phyloP scores from a whole-genome alignment of 2,113 vertebrate genomes.

The human region DNA sequence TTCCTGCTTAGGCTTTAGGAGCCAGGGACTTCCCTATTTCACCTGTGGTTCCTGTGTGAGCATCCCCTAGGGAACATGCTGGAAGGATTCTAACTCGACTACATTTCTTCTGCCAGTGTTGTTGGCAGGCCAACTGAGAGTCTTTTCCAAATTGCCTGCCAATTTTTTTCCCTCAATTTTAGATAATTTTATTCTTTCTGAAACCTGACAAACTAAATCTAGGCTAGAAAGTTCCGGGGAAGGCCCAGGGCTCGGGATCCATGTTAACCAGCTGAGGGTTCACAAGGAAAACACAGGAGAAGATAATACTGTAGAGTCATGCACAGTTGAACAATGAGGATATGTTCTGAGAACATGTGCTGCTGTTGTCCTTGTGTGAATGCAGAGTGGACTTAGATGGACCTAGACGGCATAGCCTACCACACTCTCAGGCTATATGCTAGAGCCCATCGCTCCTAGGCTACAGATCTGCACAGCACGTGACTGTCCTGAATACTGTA shows the following conservation, averaged over 20 bases:
- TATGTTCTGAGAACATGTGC: background rate
- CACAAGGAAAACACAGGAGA: background rate
- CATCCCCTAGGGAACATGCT: background rate
- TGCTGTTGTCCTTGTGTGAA: background rate
- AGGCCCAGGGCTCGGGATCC: background rate
- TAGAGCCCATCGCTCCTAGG: background rate
- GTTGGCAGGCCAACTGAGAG: background rate
- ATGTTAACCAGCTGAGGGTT: background rate
- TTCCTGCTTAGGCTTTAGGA: no score
- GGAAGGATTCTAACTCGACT: background rate
- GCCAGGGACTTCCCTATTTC: background rate
- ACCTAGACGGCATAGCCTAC: background rate
- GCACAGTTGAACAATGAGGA: background rate
- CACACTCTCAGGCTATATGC: background rate
- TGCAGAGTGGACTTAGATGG: background rate
- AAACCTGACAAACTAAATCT: background rate
- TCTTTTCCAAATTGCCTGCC: background rate
- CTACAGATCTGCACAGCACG: background rate
- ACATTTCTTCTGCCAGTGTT: background rate
- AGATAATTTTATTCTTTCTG: slow-evolving; percentile 53
- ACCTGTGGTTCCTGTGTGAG: background rate
- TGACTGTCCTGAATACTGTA: background rate
- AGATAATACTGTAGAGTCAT: background rate
- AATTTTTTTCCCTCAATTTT: background rate
- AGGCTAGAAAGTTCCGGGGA: background rate